These are phyloP conservation scores for Lithophane leautieri DNA, from an alignment of 2,888 invertebrate species.

Conservation along the genomic window DNA sequence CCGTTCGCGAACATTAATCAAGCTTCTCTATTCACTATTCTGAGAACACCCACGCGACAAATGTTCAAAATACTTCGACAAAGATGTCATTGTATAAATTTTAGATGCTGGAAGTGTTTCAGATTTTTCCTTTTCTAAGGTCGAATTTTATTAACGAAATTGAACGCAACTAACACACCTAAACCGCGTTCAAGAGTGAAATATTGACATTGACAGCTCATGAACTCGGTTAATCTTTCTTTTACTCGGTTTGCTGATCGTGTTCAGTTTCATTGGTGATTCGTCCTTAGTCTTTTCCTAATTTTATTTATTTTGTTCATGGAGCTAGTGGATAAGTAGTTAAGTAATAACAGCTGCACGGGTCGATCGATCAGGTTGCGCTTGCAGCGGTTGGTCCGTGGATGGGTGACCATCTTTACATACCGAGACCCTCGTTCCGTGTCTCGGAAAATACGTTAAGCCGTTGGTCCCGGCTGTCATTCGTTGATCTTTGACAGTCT, in stretches of 20 bases:
- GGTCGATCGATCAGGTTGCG: not conserved
- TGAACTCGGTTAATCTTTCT: not conserved
- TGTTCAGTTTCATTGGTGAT: not conserved
- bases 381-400: not conserved
- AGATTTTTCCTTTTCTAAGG: not conserved
- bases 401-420: not conserved
- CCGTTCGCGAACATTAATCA: conserved; percentile 73
- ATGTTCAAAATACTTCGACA: conserved; percentile 62
- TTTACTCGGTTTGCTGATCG: not conserved
- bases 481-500: not conserved
- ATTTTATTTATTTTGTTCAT: not conserved
- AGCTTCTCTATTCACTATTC: conserved; percentile 68
- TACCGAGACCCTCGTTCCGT: too few species aligned
- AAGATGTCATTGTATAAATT: conserved; percentile 45
- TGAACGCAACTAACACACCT: not conserved
- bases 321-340: not conserved
- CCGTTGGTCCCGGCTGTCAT: conserved; percentile 1
- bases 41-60: conserved; percentile 57
- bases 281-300: not conserved
- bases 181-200: not conserved
- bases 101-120: conserved; percentile 40
- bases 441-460: not conserved
- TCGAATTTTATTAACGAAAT: not conserved
- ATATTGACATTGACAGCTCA: not conserved
- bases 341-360: not conserved